Percentiles rank a stretch among this genome's conserved stretches.
These are phyloP conservation scores for Nicator chloris DNA, from an alignment of 2,113 vertebrate genomes.

Conservation along the genomic window DNA sequence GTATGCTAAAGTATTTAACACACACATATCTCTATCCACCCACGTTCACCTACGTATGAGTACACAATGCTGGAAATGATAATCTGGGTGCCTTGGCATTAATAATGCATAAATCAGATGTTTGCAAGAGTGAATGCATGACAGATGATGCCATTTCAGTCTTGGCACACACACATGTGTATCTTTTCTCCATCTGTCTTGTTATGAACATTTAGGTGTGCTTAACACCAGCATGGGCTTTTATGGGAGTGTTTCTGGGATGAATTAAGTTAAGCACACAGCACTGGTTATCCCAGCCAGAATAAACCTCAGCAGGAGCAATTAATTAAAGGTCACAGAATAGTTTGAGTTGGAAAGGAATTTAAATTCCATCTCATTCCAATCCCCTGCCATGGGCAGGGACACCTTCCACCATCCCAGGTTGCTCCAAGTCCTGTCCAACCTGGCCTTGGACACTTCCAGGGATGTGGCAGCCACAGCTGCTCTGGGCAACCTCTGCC, in stretches of 20 bases:
- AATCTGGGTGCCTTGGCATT: not conserved
- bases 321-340: not conserved
- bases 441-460: not conserved
- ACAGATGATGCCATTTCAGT: not conserved
- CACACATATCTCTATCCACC: not conserved
- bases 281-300: not conserved
- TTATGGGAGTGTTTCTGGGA: not conserved
- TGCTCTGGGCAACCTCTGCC: not conserved
- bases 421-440: accelerated
- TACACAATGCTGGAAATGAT: not conserved
- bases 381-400: not conserved
- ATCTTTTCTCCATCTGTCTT: not conserved
- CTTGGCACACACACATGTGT: not conserved
- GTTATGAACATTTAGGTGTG: not conserved
- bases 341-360: not conserved
- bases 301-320: not conserved
- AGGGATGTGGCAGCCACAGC: not conserved
- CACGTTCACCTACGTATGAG: not conserved
- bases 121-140: not conserved
- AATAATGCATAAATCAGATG: not conserved
- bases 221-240: not conserved
- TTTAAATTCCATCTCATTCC: not conserved
- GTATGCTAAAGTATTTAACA: not conserved
- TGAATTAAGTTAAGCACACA: not conserved
- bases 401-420: not conserved